Evolutionary conservation across 1,140 invertebrate species (phyloP).

Genomic region (Pentalonia nigronervosa): DNA sequence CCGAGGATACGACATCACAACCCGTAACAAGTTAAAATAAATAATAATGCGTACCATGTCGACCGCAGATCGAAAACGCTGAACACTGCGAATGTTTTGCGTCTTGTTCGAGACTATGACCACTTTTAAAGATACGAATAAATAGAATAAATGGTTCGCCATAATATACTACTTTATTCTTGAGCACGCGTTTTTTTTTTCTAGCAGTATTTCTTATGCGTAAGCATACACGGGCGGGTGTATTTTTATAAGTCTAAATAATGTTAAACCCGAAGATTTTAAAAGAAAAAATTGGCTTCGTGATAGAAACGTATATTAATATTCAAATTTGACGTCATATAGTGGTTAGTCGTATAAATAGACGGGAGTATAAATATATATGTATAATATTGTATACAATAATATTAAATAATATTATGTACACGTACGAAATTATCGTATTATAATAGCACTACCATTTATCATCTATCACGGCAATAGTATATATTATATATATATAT

Average conservation of each 20-base stretch:
- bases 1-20: background rate
- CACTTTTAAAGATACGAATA: background rate
- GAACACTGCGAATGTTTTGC: background rate
- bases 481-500: background rate
- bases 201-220: background rate
- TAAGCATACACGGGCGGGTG: no score
- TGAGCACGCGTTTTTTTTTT: background rate
- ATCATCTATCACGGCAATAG: background rate
- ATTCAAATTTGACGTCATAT: constrained; percentile 37
- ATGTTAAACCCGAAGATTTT: background rate
- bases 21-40: background rate
- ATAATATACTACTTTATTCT: background rate
- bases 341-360: constrained; percentile 17
- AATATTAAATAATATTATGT: background rate
- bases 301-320: constrained; percentile 16
- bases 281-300: constrained; percentile 12
- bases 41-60: background rate
- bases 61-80: background rate
- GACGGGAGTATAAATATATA: background rate
- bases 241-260: background rate
- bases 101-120: background rate
- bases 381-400: no score
- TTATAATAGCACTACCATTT: background rate
- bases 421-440: background rate
- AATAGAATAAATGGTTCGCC: background rate